These are phyloP conservation scores for Conus betulinus DNA, from an alignment of 1,140 invertebrate genomes.

Conservation along the genomic window DNA sequence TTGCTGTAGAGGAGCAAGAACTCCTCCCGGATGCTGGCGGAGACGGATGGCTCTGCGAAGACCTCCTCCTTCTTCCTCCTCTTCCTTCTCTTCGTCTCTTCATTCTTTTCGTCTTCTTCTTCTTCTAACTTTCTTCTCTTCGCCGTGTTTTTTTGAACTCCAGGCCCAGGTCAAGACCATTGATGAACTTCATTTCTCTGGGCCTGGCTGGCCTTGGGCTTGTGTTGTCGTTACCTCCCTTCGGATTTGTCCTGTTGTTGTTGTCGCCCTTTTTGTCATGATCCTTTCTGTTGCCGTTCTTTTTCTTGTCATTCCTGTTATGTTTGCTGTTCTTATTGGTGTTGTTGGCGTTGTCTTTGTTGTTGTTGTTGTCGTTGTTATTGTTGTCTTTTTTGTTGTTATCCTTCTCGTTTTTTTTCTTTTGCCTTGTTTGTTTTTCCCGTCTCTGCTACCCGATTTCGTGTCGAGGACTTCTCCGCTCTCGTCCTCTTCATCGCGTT, in stretches of 20 bases:
- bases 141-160: conserved; percentile 26
- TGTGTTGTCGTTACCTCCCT: neutral
- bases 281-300: too few species aligned
- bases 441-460: too few species aligned
- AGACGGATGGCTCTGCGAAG: conserved; percentile 20
- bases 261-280: neutral
- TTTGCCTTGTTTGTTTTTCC: too few species aligned
- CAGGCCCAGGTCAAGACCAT: conserved; percentile 35
- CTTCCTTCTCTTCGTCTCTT: neutral
- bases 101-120: conserved; percentile 9
- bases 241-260: neutral
- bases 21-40: conserved; percentile 30
- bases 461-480: too few species aligned
- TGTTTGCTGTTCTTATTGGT: neutral
- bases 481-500: too few species aligned
- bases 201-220: neutral
- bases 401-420: too few species aligned
- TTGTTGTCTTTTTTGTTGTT: neutral
- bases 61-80: neutral
- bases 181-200: conserved; percentile 17
- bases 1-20: conserved; percentile 22
- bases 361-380: neutral
- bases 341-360: neutral
- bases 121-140: conserved; percentile 9
- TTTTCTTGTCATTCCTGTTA: neutral